phyloP scores from a whole-genome alignment of 2,888 invertebrate species.

The Tetragonula carbonaria region DNA sequence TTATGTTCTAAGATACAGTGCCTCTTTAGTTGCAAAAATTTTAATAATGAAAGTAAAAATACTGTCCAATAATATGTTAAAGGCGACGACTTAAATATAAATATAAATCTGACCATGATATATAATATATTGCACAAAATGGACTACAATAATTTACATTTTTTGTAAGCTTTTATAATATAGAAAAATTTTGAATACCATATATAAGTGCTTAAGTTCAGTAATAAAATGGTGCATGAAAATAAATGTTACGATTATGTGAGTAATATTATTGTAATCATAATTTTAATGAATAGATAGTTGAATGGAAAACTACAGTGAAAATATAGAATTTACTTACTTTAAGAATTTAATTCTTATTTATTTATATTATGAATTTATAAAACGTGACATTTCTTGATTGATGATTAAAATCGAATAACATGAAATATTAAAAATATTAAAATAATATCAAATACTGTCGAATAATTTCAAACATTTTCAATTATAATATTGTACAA shows the following conservation, averaged over 20 bases:
- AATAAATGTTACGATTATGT: conserved; percentile 40
- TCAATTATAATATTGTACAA: neutral
- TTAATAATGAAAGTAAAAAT: conserved; percentile 52
- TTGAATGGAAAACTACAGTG: conserved; percentile 20
- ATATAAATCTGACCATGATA: conserved; percentile 27
- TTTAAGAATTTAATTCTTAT: conserved; percentile 20
- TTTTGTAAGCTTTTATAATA: conserved; percentile 37
- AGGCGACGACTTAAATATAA: conserved; percentile 14
- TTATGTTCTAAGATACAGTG: conserved; percentile 23
- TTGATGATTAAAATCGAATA: neutral
- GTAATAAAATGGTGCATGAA: conserved; percentile 41
- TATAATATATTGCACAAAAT: conserved; percentile 42
- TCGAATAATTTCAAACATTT: neutral
- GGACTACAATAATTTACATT: conserved; percentile 27
- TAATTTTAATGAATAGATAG: conserved; percentile 28
- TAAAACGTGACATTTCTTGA: conserved; percentile 3
- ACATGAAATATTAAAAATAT: no score
- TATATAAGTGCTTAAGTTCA: conserved; percentile 27
- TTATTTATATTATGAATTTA: conserved; percentile 6
- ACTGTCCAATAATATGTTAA: conserved; percentile 48
- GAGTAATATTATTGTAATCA: conserved; percentile 24
- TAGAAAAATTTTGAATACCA: neutral
- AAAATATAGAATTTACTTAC: conserved; percentile 12
- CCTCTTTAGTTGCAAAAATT: conserved; percentile 39
- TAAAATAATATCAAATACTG: no score